Percentiles rank a stretch among this genome's conserved stretches.
phyloP scores from a whole-genome alignment of 2,113 vertebrate species.

The Chionodraco myersi region DNA sequence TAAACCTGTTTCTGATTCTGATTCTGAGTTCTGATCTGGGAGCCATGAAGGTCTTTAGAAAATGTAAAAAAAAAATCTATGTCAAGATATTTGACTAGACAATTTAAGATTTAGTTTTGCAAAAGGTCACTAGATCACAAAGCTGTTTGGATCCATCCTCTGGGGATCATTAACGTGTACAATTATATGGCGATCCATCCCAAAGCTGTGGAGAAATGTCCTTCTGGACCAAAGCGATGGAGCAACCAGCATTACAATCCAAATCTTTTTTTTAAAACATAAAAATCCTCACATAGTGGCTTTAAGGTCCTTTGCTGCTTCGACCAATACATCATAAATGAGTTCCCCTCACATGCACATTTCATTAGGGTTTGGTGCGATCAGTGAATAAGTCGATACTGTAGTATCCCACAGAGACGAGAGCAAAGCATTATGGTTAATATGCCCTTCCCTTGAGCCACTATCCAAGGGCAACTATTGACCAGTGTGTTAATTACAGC shows the following conservation, averaged over 20 bases:
- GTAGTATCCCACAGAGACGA: conserved; percentile 10
- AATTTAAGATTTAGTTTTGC: not conserved
- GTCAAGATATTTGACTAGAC: not conserved
- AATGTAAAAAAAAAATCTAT: not conserved
- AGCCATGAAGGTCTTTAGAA: not conserved
- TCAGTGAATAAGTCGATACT: not conserved
- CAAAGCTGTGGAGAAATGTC: not conserved
- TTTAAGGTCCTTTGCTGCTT: not conserved
- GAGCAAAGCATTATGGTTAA: conserved; percentile 50
- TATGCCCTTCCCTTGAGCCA: conserved; percentile 47
- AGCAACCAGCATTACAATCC: not conserved
- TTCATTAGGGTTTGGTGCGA: conserved; percentile 2
- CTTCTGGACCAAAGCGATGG: not conserved
- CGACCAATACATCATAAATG: not conserved
- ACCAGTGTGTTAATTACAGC: conserved; percentile 41
- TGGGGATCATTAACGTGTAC: not conserved
- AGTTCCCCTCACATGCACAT: conserved; percentile 26
- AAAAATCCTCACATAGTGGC: not conserved
- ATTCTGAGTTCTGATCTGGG: not conserved
- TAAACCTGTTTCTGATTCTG: no score
- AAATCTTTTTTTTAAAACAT: not conserved
- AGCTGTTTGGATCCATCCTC: not conserved
- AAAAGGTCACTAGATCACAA: not conserved
- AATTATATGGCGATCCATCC: not conserved
- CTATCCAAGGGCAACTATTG: conserved; percentile 52